Conservation (phyloP, 2,113 vertebrate species). For the Nerophis lumbriciformis region DNA sequence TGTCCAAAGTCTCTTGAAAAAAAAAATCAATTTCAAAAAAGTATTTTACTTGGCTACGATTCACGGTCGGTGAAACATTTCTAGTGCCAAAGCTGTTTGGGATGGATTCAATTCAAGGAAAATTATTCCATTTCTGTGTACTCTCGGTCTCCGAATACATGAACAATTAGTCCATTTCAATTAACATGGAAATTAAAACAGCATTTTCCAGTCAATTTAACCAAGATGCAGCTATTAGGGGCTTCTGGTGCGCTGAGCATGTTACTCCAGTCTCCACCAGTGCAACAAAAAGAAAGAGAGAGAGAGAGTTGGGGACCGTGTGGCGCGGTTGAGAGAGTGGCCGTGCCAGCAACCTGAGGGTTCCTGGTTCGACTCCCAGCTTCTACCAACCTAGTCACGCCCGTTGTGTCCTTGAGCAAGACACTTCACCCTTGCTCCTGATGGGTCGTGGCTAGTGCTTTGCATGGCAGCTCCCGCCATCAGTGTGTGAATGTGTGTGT, state of each 20-base stretch:
- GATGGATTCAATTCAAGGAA: constrained; percentile 65
- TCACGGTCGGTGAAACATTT: constrained; percentile 26
- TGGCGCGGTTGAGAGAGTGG: too few species aligned
- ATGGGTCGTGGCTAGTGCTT: too few species aligned
- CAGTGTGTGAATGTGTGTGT: too few species aligned
- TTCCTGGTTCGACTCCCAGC: too few species aligned
- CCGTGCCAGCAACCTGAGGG: too few species aligned
- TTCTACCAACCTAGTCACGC: too few species aligned
- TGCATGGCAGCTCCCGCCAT: too few species aligned
- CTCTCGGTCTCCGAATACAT: constrained; percentile 72
- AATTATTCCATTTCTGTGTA: constrained; percentile 61
- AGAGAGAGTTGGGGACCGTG: constrained; percentile 1
- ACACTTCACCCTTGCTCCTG: too few species aligned
- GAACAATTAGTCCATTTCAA: constrained; percentile 95
- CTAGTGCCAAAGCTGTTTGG: constrained; percentile 46
- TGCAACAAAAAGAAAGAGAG: constrained; percentile 33
- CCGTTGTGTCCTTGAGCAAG: too few species aligned
- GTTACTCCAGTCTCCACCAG: constrained; percentile 66
- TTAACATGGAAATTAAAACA: constrained; percentile 97
- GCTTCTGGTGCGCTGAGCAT: constrained; percentile 80
- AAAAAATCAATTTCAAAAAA: constrained; percentile 28
- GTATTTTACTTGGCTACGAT: constrained; percentile 30
- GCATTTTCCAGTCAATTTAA: constrained; percentile 99
- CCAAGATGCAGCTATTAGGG: constrained; percentile 86
- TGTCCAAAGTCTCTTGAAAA: constrained; percentile 46